phyloP scores from a whole-genome alignment of 2,797 vertebrate species.

The Malacoraja senta region DNA sequence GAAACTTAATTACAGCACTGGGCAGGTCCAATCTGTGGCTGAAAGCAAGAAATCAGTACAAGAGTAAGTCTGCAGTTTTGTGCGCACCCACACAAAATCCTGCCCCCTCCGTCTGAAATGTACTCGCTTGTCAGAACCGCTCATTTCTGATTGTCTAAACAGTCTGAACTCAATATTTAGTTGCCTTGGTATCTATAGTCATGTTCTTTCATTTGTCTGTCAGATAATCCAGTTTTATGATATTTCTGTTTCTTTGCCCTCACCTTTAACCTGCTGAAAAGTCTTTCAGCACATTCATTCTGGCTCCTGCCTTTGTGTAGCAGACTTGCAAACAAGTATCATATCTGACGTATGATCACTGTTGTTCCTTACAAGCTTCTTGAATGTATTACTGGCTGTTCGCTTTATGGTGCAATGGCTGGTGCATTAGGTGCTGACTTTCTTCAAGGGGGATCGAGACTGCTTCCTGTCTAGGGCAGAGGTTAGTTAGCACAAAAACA shows the following conservation, averaged over 20 bases:
- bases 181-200: background rate
- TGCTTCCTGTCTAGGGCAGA: background rate
- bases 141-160: background rate
- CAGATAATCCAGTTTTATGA: background rate
- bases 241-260: background rate
- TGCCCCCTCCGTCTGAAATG: background rate
- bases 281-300: background rate
- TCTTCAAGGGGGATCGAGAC: background rate
- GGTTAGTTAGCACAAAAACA: background rate
- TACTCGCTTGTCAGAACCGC: background rate
- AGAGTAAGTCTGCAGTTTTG: conserved; percentile 63
- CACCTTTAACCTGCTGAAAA: background rate
- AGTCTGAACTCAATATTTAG: background rate
- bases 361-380: background rate
- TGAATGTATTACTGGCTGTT: background rate
- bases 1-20: conserved; percentile 73
- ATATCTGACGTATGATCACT: background rate
- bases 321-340: background rate
- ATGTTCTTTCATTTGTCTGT: background rate
- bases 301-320: background rate
- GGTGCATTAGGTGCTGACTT: background rate
- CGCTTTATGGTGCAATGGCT: too few relatives aligned
- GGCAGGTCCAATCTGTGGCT: conserved; percentile 78
- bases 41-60: conserved; percentile 78
- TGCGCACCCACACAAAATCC: too few relatives aligned